phyloP scores from a whole-genome alignment of 2,888 invertebrate species.

The Temnothorax rugatulus region DNA sequence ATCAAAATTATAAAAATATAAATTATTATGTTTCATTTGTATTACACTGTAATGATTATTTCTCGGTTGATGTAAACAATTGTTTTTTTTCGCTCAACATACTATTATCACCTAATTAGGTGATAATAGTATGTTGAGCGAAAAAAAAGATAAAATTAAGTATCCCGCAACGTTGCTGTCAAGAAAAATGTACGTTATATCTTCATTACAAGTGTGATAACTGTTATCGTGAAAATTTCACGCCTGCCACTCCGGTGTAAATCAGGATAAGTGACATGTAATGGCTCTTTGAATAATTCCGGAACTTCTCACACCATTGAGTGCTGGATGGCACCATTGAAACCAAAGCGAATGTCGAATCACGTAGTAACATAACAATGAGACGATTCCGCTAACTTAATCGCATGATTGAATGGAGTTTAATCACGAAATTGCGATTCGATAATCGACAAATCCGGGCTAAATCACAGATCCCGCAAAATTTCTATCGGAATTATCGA shows the following conservation, averaged over 20 bases:
- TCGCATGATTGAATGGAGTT: conserved; percentile 46
- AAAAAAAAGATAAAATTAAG: neutral
- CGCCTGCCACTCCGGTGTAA: conserved; percentile 41
- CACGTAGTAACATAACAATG: conserved; percentile 54
- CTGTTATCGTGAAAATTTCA: conserved; percentile 55
- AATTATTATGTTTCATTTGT: neutral
- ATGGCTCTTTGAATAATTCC: conserved; percentile 55
- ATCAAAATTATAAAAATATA: conserved; percentile 3
- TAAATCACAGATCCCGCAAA: conserved; percentile 21
- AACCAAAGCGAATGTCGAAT: conserved; percentile 50
- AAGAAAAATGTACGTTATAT: conserved; percentile 34
- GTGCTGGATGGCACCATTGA: conserved; percentile 47
- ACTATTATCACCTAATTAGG: neutral
- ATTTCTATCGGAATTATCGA: conserved; percentile 21
- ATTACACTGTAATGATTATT: neutral
- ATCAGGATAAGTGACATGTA: conserved; percentile 59
- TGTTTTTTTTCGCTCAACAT: neutral
- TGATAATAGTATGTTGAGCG: neutral
- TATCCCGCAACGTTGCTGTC: neutral
- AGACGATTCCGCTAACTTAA: conserved; percentile 52
- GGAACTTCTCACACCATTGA: conserved; percentile 51
- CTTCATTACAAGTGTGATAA: conserved; percentile 41
- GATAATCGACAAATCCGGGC: conserved; percentile 10
- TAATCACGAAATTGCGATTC: conserved; percentile 40
- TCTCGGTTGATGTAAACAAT: neutral